A percentile compares a stretch with the other conserved stretches of the same genome.
Conservation (phyloP, 2,888 invertebrate species). For the Tipula lateralis region DNA sequence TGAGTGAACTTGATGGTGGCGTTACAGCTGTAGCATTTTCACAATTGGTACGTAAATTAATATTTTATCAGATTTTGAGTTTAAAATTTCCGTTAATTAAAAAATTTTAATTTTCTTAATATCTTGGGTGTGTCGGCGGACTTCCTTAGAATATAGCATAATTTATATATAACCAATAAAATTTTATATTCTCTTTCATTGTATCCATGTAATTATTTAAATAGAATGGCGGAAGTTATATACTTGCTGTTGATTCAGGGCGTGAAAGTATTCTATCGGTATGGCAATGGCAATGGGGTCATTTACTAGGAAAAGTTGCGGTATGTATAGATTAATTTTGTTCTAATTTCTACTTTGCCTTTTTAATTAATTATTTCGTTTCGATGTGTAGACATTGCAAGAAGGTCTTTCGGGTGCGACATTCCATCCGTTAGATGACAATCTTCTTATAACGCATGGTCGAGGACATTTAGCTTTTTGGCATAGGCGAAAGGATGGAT, state of each 20-base stretch:
- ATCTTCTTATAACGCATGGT: constrained; percentile 85
- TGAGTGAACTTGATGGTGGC: constrained; percentile 83
- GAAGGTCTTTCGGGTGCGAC: constrained; percentile 83
- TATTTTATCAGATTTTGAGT: constrained; percentile 6
- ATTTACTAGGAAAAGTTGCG: constrained; percentile 87
- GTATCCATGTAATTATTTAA: constrained; percentile 36
- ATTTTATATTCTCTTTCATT: background rate
- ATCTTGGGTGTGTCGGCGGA: background rate
- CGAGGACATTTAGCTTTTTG: constrained; percentile 88
- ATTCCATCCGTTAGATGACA: constrained; percentile 88
- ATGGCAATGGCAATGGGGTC: constrained; percentile 95
- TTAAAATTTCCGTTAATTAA: constrained; percentile 27
- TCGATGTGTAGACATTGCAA: constrained; percentile 66
- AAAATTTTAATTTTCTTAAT: background rate
- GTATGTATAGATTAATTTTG: constrained; percentile 55
- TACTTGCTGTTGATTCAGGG: constrained; percentile 83
- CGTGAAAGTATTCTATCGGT: constrained; percentile 85
- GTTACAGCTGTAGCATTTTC: constrained; percentile 87
- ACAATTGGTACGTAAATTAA: constrained; percentile 59
- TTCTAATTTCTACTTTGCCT: background rate
- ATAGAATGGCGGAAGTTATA: constrained; percentile 85
- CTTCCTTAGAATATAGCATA: background rate
- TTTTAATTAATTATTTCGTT: background rate
- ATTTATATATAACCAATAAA: background rate
- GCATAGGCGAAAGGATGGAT: constrained; percentile 86